Conservation (phyloP, 2,797 vertebrate species). For the Typhlichthys subterraneus region DNA sequence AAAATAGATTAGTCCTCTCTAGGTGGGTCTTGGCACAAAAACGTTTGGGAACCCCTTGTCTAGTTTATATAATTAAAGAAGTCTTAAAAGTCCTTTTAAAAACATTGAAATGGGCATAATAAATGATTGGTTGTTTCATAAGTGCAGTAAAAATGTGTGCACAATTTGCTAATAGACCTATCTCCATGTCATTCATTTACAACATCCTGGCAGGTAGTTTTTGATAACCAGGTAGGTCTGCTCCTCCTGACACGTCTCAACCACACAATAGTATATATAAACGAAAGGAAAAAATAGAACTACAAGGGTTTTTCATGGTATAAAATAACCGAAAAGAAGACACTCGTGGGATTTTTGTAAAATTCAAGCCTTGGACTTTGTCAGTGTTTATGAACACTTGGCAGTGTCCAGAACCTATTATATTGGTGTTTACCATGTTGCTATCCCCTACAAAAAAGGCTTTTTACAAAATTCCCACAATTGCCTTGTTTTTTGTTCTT, state of each 20-base stretch:
- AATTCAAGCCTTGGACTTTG: no score
- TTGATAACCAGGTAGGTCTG: constrained; percentile 49
- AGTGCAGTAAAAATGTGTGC: constrained; percentile 13
- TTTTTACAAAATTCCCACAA: no score
- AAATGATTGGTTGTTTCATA: constrained; percentile 36
- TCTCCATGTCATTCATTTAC: constrained; percentile 44
- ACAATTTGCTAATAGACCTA: constrained; percentile 19
- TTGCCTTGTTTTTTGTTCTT: no score
- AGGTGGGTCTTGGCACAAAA: no score
- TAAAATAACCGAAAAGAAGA: no score
- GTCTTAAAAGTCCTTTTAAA: neutral
- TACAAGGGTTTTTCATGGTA: no score
- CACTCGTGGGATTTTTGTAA: no score
- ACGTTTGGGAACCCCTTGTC: neutral
- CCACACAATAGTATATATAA: constrained; percentile 49
- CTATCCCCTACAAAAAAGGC: no score
- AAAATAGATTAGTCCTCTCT: no score
- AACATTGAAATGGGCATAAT: neutral
- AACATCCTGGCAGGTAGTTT: constrained; percentile 25
- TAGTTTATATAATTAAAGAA: neutral
- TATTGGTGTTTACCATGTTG: no score
- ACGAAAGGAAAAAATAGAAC: constrained; percentile 57
- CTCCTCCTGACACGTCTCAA: constrained; percentile 19
- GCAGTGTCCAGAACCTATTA: no score
- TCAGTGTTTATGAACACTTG: no score